Evolutionary conservation across 2,797 vertebrate genomes (phyloP).

Genomic region (Luscinia luscinia): DNA sequence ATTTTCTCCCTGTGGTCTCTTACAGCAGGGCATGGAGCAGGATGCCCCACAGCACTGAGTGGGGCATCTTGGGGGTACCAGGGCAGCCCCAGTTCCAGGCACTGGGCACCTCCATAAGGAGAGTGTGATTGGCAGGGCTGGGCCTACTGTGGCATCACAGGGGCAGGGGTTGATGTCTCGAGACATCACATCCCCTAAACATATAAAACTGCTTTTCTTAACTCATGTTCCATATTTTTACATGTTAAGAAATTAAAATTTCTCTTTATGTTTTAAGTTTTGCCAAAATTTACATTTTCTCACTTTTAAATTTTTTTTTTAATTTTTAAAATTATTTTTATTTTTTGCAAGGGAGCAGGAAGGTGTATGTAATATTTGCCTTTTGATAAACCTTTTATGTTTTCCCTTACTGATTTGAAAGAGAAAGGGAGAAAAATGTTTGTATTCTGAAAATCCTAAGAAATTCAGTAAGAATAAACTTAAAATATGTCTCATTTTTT

Average conservation of each 20-base stretch:
- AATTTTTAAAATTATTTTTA: too few relatives aligned
- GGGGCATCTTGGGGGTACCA: not conserved
- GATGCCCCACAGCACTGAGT: too few relatives aligned
- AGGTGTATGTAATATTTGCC: not conserved
- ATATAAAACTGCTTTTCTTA: not conserved
- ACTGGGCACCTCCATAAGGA: accelerated
- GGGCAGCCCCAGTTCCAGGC: not conserved
- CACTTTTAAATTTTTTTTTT: too few relatives aligned
- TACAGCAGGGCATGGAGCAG: not conserved
- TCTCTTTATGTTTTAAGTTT: not conserved
- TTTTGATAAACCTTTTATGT: not conserved
- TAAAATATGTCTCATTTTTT: not conserved
- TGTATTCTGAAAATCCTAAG: not conserved
- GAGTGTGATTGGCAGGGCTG: not conserved
- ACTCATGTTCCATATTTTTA: not conserved
- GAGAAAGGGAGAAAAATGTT: not conserved
- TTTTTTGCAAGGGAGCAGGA: accelerated
- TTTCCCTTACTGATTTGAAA: not conserved
- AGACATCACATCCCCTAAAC: not conserved
- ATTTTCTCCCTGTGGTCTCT: accelerated
- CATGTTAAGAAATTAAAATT: not conserved
- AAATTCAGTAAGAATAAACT: not conserved
- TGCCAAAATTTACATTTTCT: not conserved
- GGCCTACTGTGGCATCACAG: not conserved
- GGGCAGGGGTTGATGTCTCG: not conserved